These are phyloP conservation scores for Pachymerium ferrugineum DNA, from an alignment of 2,888 invertebrate genomes.

Conservation along the genomic window DNA sequence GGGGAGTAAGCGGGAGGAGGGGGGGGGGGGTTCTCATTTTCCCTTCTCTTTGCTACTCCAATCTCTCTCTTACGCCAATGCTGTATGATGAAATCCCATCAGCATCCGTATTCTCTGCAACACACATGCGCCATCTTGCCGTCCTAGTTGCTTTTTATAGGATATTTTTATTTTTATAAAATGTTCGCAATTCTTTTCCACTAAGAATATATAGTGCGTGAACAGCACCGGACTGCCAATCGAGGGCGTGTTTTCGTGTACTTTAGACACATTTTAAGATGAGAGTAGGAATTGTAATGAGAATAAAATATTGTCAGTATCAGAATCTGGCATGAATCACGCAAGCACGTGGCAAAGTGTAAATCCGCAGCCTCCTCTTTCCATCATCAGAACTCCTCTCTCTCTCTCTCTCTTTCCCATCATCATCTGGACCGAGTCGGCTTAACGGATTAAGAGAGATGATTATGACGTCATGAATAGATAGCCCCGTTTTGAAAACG, in stretches of 20 bases:
- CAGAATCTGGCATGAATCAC: background rate
- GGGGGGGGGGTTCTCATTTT: background rate
- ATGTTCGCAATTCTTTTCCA: background rate
- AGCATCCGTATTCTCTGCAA: no score
- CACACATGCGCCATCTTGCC: no score
- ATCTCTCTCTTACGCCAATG: background rate
- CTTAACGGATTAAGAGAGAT: background rate
- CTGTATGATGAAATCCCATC: no score
- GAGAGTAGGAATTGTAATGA: background rate
- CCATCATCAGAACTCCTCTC: background rate
- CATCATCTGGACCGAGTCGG: background rate
- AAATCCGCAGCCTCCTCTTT: background rate
- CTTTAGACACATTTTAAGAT: no score
- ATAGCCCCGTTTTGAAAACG: background rate
- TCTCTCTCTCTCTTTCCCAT: no score
- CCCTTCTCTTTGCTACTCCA: background rate
- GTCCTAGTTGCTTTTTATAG: no score
- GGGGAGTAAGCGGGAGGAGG: no score
- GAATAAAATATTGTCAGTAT: background rate
- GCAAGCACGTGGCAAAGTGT: background rate
- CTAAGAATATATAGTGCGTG: background rate
- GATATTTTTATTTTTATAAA: no score
- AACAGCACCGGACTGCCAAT: background rate
- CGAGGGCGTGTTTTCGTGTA: background rate
- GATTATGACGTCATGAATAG: constrained; percentile 13